phyloP scores from a whole-genome alignment of 1,140 invertebrate genomes.

The Hetaerina americana region DNA sequence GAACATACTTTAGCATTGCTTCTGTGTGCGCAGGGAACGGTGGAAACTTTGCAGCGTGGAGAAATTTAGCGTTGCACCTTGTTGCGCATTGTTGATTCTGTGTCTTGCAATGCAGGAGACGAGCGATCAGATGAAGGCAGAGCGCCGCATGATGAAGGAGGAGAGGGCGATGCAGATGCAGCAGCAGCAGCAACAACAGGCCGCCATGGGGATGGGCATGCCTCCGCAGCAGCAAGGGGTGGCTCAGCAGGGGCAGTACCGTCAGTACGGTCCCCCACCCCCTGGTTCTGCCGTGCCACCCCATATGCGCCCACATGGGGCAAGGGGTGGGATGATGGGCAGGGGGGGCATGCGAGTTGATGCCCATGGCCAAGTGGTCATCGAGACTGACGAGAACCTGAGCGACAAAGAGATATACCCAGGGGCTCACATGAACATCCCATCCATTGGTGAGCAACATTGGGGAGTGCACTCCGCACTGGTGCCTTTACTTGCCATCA shows the following conservation, averaged over 20 bases:
- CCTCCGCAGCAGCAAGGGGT: conserved; percentile 23
- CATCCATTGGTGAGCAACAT: conserved; percentile 38
- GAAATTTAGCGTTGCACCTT: too few species aligned
- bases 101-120: too few species aligned
- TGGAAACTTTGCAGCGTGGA: too few species aligned
- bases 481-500: too few species aligned
- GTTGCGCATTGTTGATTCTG: too few species aligned
- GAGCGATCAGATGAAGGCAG: background rate
- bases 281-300: conserved; percentile 28
- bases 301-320: conserved; percentile 30
- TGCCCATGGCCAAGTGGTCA: conserved; percentile 42
- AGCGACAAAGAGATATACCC: conserved; percentile 77
- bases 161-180: conserved; percentile 21
- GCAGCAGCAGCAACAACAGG: conserved; percentile 26
- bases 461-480: too few species aligned
- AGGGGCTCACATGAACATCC: conserved; percentile 36
- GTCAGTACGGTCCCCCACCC: conserved; percentile 27
- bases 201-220: conserved; percentile 19
- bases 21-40: too few species aligned
- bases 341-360: conserved; percentile 28
- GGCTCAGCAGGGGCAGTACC: conserved; percentile 25
- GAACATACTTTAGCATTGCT: too few species aligned
- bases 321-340: conserved; percentile 8
- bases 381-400: conserved; percentile 75
- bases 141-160: background rate